These are phyloP conservation scores for Diadema setosum DNA, from an alignment of 35 echinoderm and acorn worm species.

Conservation along the genomic window DNA sequence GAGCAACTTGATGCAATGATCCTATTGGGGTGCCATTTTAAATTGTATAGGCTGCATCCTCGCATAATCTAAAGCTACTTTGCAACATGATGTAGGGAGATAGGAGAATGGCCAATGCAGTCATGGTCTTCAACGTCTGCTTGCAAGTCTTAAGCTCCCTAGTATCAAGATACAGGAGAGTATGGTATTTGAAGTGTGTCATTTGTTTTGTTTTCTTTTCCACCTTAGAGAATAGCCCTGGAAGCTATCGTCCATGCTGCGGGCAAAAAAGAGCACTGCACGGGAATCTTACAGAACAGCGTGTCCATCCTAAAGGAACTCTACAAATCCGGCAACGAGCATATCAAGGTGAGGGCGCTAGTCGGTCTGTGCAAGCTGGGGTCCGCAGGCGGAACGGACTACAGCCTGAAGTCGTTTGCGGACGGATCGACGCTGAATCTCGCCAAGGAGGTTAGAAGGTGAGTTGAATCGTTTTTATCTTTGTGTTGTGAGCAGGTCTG, in stretches of 20 bases:
- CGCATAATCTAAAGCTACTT: too few species aligned
- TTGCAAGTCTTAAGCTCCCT: too few species aligned
- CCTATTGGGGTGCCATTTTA: too few species aligned
- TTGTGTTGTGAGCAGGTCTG: too few species aligned
- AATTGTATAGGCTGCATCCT: too few species aligned
- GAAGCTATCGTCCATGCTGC: constrained; percentile 90
- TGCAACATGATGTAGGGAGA: too few species aligned
- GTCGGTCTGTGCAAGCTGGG: constrained; percentile 94
- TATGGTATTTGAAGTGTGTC: too few species aligned
- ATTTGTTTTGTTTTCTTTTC: background rate
- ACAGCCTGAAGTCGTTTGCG: constrained; percentile 58
- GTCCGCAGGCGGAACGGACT: constrained; percentile 82
- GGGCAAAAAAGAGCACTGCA: constrained; percentile 86
- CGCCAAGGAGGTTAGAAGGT: constrained; percentile 77
- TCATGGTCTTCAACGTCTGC: too few species aligned
- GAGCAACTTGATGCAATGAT: too few species aligned
- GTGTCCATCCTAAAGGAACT: constrained; percentile 75
- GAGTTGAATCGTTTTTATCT: background rate
- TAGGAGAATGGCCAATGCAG: too few species aligned
- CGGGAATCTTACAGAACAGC: constrained; percentile 60
- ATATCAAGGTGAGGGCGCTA: constrained; percentile 86
- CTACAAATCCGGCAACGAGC: constrained; percentile 66
- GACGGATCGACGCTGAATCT: constrained; percentile 83
- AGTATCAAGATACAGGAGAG: too few species aligned
- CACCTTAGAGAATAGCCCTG: constrained; percentile 65